Evolutionary conservation across 2,797 vertebrate genomes (phyloP), one percentile per base, ranked within the genome.

Genomic region (Coregonus suidteri): DNA sequence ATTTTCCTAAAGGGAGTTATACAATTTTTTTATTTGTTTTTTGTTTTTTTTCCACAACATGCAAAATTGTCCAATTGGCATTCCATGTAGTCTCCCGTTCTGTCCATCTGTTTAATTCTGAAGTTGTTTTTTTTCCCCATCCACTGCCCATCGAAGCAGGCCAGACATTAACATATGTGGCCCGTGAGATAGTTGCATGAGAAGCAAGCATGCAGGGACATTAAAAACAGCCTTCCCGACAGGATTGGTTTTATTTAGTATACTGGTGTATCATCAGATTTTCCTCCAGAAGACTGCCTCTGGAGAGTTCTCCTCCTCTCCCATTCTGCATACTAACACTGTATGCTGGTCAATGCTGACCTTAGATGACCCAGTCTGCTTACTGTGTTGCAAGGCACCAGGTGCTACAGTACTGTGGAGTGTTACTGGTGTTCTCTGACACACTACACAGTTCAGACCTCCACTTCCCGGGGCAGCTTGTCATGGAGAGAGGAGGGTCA

Each of bases 211-310:
- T 75, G 82, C 30, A 41, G 74, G 70, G 79, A 79, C 83, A 83
- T 84, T 84, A 83, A 66, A 86, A 90, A 87, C 68, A 84, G 80
- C 89, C 84, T 84, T 86, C 75, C 90, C 82, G 82, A 86, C 75
- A 75, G 18, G 18, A 56, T 18, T 59, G 56, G 1, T 4, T n/a
- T 91, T 90, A 83, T 88, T 91, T 90, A 83, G 87, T 79, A 89
- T 92, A 91, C 90, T 81, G 86, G 25, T 77, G 87, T 88, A 85
- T 88, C 87, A 77, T 88, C 80, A 77, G 77, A 83, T 83, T 88
- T 71, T 73, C 69, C 88, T 88, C 82, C 56, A n/a, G 83, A 88
- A 89, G 75, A 88, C 87, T 84, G 82, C 59, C 86, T 88, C 81
- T 83, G 86, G 82, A 87, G 84, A 88, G 68, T 82, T 86, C 83